Evolutionary conservation across 2,888 invertebrate species (phyloP), one percentile per base, ranked within the genome.

Genomic region (Xylocampa areola): DNA sequence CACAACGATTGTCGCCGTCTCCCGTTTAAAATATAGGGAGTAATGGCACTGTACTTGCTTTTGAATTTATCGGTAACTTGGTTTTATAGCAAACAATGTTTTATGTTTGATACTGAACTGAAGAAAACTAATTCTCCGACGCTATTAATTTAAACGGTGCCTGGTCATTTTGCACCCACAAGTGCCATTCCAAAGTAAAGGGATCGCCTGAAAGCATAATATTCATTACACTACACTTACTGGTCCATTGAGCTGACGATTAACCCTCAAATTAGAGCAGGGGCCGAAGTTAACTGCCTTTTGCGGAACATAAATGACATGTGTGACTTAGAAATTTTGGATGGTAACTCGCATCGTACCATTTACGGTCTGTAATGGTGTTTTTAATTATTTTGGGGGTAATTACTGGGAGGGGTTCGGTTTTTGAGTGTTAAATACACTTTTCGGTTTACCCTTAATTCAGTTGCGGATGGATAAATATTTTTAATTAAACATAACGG

Each of bases 191-290:
- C 44, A 68, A 70, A 79, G 74, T 80, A 77, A 79, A 79, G 82
- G 81, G 79, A 71, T 81, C 66, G 55, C 51, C 73, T 65, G 66
- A 68, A 68, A 68, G 78, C 71, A 55, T 84, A 85, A 88, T 91
- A 89, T 89, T 88, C 89, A 92, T 91, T 90, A 90, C 83, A 83
- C 78, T 76, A 82, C 85, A 86, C 87, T 89, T 85, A 84, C 82
- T 81, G 85, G 80, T 76, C 84, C 83, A 83, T 88, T 73, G 75
- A 79, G 73, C 67, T 77, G 82, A 80, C 88, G 81, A 90, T 91
- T 91, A 90, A 89, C 91, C 90, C 89, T 86, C 81, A 80, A 90
- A 88, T 88, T 88, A 87, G 83, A 81, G 77, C 76, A 77, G 78
- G 73, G 79, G 78, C 68, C 79, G 71, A 80, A 87, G 86, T 87